Conservation (phyloP, 2,113 vertebrate species). For the Neotoma lepida region DNA sequence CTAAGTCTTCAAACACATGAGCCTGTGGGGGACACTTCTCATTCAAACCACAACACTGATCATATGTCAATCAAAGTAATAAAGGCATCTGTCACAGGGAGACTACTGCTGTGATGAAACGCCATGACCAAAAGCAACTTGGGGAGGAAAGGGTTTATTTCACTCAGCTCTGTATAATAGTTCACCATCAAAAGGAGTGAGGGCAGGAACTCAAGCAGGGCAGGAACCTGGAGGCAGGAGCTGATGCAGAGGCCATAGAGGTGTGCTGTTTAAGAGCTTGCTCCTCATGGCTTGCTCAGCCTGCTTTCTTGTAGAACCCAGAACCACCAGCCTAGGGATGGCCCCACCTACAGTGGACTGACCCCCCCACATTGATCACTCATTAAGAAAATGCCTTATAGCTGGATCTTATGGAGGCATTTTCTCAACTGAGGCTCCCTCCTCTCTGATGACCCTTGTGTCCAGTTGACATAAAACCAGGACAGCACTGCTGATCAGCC, state of each 20-base stretch:
- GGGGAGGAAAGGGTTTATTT: background rate
- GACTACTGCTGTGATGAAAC: background rate
- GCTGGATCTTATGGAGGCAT: background rate
- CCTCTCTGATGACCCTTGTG: background rate
- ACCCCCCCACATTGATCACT: background rate
- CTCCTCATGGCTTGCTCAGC: background rate
- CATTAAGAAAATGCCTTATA: background rate
- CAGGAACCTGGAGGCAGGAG: background rate
- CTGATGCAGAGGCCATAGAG: background rate
- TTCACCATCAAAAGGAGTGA: background rate
- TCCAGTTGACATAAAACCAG: background rate
- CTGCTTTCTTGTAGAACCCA: background rate
- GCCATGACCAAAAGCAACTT: background rate
- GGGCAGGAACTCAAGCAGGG: background rate
- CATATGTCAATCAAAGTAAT: background rate
- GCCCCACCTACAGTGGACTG: background rate
- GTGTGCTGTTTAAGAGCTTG: background rate
- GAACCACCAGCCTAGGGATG: background rate
- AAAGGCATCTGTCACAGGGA: background rate
- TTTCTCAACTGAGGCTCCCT: background rate
- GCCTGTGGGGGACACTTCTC: background rate
- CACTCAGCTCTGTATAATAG: background rate
- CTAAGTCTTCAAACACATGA: background rate
- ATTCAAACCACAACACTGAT: background rate
- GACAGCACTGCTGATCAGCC: background rate